Conservation (phyloP, 2,797 vertebrate genomes). For the Sorex maritimensis region DNA sequence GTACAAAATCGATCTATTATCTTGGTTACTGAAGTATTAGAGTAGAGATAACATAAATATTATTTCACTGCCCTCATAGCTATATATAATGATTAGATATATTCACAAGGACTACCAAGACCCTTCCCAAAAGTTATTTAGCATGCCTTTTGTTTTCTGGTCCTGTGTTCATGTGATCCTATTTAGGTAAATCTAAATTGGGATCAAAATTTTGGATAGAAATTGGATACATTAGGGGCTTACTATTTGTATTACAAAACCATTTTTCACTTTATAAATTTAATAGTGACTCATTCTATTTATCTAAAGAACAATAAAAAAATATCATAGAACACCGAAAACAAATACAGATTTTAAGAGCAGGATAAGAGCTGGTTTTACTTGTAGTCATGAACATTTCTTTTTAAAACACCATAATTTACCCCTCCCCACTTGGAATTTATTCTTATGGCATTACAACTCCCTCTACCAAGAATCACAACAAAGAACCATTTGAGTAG, state of each 20-base stretch:
- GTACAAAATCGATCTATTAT: conserved; percentile 1
- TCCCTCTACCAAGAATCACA: conserved; percentile 63
- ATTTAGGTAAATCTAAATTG: conserved; percentile 69
- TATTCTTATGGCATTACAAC: conserved; percentile 25
- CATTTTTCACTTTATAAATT: conserved; percentile 71
- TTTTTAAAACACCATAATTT: conserved; percentile 60
- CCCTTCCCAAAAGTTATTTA: conserved; percentile 5
- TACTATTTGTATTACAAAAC: conserved; percentile 78
- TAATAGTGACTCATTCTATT: conserved; percentile 76
- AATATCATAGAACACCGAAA: conserved; percentile 63
- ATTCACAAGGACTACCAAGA: neutral
- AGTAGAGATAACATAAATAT: conserved; percentile 7
- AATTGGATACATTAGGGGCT: conserved; percentile 70
- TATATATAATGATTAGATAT: conserved; percentile 47
- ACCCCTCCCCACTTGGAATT: neutral
- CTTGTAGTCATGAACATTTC: conserved; percentile 70
- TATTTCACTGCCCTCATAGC: conserved; percentile 40
- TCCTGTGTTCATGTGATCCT: conserved; percentile 20
- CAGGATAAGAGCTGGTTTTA: conserved; percentile 17
- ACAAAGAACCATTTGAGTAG: conserved; percentile 83
- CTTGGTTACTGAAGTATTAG: conserved; percentile 27
- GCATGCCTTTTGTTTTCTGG: conserved; percentile 78
- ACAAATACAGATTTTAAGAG: conserved; percentile 62
- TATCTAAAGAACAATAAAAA: conserved; percentile 77
- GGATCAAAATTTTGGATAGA: conserved; percentile 73